Evolutionary conservation across 2,797 vertebrate species (phyloP).

Genomic region (Mus minutoides): DNA sequence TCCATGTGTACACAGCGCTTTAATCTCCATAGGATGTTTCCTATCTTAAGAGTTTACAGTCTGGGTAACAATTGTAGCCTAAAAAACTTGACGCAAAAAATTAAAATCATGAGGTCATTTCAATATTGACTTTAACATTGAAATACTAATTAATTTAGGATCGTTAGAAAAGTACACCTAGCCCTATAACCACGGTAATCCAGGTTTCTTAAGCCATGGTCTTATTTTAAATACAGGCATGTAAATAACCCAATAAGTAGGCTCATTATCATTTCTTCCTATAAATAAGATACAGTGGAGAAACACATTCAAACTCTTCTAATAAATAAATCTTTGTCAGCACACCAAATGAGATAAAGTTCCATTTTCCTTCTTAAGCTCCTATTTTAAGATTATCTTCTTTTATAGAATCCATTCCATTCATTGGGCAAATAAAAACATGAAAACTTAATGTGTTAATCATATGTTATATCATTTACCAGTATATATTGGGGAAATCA

Average conservation of each 20-base stretch:
- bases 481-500: not conserved
- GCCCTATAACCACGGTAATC: constrained; percentile 14
- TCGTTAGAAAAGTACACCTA: constrained; percentile 26
- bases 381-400: not conserved
- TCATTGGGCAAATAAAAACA: constrained; percentile 33
- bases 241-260: not conserved
- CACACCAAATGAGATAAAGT: not conserved
- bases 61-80: not conserved
- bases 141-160: constrained; percentile 46
- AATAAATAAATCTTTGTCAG: constrained; percentile 49
- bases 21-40: constrained; percentile 47
- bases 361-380: not conserved
- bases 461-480: not conserved
- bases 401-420: not conserved
- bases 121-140: not conserved
- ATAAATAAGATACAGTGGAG: not conserved
- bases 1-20: constrained; percentile 34
- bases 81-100: constrained; percentile 23
- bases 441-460: not conserved
- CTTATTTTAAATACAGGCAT: not conserved
- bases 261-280: not conserved
- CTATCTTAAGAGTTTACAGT: constrained; percentile 13
- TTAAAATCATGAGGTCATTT: constrained; percentile 51
- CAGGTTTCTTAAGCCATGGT: not conserved
- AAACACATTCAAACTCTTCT: not conserved